Conservation (phyloP, 1,140 invertebrate species). For the Tribolium castaneum region DNA sequence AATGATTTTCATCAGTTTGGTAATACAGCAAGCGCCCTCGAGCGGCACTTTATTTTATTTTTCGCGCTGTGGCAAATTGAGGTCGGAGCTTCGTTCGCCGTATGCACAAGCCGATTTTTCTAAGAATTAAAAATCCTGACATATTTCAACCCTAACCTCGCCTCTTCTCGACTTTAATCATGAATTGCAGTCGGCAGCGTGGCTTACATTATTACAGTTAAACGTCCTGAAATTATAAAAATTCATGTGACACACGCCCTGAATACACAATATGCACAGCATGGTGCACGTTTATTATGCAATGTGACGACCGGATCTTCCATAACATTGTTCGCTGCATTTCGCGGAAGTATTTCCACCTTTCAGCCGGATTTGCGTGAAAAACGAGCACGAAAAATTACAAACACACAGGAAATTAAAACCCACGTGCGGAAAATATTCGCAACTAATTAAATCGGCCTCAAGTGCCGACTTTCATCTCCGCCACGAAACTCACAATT, state of each 20-base stretch:
- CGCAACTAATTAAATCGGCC: conserved; percentile 1
- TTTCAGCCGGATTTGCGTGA: not conserved
- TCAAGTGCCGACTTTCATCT: not conserved
- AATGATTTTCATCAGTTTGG: too few species aligned
- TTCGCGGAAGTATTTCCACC: conserved; percentile 12
- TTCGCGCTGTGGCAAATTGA: not conserved
- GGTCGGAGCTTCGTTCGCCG: not conserved
- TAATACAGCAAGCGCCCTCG: too few species aligned
- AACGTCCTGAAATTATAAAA: conserved; percentile 19
- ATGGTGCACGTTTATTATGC: conserved; percentile 27
- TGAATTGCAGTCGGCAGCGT: not conserved
- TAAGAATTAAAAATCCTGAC: not conserved
- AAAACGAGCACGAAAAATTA: not conserved
- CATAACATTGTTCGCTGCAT: conserved; percentile 4
- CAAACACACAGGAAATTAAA: conserved; percentile 13
- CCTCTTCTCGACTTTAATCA: not conserved
- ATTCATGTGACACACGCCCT: not conserved
- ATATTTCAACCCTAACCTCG: not conserved
- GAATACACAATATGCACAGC: conserved; percentile 2
- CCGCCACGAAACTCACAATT: not conserved
- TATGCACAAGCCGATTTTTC: not conserved
- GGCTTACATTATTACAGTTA: not conserved
- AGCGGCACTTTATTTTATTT: not conserved
- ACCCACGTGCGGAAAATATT: not conserved
- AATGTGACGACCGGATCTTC: conserved; percentile 18